Evolutionary conservation across 1,140 invertebrate genomes (phyloP).

Genomic region (Archivesica marissinica): DNA sequence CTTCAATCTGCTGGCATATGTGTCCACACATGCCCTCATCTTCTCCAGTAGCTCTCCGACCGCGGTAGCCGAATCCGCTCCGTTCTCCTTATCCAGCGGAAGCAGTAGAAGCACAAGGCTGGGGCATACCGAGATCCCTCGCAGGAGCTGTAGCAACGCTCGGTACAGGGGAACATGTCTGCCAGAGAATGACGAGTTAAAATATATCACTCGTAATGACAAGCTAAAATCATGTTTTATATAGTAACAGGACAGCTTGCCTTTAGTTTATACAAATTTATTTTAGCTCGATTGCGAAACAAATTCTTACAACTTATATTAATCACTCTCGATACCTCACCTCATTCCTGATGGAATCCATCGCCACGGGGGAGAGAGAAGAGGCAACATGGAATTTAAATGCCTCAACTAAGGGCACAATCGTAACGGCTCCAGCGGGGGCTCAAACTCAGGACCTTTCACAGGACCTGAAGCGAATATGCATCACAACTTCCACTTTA

Average conservation of each 20-base stretch:
- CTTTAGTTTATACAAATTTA: too few species aligned
- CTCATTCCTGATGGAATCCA: too few species aligned
- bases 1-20: slow-evolving; percentile 93
- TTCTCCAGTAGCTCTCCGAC: slow-evolving; percentile 88
- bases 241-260: not conserved
- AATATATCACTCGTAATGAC: not conserved
- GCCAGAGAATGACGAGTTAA: not conserved
- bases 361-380: too few species aligned
- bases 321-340: too few species aligned
- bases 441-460: too few species aligned
- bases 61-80: slow-evolving; percentile 70
- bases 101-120: slow-evolving; percentile 89
- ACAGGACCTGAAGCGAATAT: too few species aligned
- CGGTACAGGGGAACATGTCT: slow-evolving; percentile 95
- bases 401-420: too few species aligned
- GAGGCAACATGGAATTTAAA: too few species aligned
- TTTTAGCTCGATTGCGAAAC: too few species aligned
- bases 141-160: slow-evolving; percentile 91
- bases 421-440: too few species aligned
- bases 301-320: too few species aligned
- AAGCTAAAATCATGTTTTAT: not conserved
- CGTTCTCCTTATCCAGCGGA: slow-evolving; percentile 84
- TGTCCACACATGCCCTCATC: slow-evolving; percentile 96
- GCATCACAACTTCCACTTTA: too few species aligned
- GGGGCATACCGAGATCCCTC: slow-evolving; percentile 90